phyloP scores from a whole-genome alignment of 2,113 vertebrate species.

The Sarotherodon lohbergeri region DNA sequence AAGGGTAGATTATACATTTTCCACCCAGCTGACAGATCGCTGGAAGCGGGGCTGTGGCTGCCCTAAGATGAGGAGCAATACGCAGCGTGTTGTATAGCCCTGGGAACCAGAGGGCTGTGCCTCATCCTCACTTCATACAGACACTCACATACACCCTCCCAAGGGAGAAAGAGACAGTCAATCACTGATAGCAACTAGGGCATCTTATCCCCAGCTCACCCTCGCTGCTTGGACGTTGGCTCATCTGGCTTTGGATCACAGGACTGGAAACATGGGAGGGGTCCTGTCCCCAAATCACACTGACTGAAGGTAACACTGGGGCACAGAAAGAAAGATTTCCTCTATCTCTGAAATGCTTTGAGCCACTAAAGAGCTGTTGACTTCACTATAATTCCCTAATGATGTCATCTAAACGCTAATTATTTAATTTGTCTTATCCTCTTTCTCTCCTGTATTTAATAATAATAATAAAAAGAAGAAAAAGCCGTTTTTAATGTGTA shows the following conservation, averaged over 20 bases:
- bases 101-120: conserved; percentile 11
- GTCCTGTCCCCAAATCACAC: conserved; percentile 29
- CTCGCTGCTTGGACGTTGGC: conserved; percentile 12
- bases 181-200: conserved; percentile 59
- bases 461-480: fast-evolving
- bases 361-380: not conserved
- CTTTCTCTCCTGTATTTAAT: not conserved
- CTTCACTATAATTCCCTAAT: not conserved
- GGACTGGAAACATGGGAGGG: conserved; percentile 22
- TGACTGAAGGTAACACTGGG: not conserved
- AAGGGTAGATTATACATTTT: conserved; percentile 32
- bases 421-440: not conserved
- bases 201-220: conserved; percentile 56
- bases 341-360: not conserved
- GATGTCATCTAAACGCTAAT: not conserved
- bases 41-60: not conserved
- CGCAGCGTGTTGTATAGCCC: conserved; percentile 35
- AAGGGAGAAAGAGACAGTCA: conserved; percentile 34
- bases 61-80: not conserved
- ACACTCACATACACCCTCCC: not conserved
- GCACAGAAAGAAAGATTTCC: not conserved
- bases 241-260: conserved; percentile 39
- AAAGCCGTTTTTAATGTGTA: not conserved
- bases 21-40: conserved; percentile 36
- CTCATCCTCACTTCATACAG: conserved; percentile 23